Percentiles rank a stretch among this genome's conserved stretches.
Evolutionary conservation across 1,140 invertebrate genomes (phyloP).

Genomic region (Drosophila parvula): DNA sequence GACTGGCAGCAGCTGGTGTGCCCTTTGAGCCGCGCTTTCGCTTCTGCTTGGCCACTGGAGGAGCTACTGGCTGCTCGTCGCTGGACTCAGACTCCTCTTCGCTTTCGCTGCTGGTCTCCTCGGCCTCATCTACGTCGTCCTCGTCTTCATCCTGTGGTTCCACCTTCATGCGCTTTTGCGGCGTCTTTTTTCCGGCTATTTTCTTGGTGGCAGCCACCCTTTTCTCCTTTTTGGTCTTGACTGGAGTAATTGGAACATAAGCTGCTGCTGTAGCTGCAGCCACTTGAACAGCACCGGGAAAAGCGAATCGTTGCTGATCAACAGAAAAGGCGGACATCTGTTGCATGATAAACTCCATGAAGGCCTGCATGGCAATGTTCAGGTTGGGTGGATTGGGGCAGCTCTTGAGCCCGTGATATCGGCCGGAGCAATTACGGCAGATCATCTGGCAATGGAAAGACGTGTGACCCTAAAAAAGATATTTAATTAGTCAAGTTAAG

Average conservation of each 20-base stretch:
- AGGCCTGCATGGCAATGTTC: constrained; percentile 65
- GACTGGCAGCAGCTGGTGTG: constrained; percentile 4
- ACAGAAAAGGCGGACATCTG: constrained; percentile 60
- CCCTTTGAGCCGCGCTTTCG: constrained; percentile 53
- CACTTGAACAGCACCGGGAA: constrained; percentile 35
- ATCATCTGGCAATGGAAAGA: constrained; percentile 80
- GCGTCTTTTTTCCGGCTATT: constrained; percentile 21
- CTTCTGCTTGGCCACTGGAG: constrained; percentile 32
- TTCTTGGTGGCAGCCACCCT: constrained; percentile 32
- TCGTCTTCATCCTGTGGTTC: constrained; percentile 56
- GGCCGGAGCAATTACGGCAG: constrained; percentile 69
- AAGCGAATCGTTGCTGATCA: constrained; percentile 55
- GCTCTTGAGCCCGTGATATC: constrained; percentile 67
- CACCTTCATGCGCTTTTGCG: constrained; percentile 58
- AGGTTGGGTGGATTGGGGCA: constrained; percentile 72
- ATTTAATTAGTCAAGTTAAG: neutral
- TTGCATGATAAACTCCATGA: constrained; percentile 77
- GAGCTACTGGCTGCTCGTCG: constrained; percentile 27
- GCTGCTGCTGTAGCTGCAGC: neutral
- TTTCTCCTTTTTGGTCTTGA: constrained; percentile 60
- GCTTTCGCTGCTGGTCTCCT: constrained; percentile 45
- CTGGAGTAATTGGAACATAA: neutral
- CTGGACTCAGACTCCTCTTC: constrained; percentile 57
- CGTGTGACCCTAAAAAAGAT: constrained; percentile 58
- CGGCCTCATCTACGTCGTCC: constrained; percentile 27